Conservation (phyloP, 2,888 invertebrate genomes). For the Anorthoa munda region DNA sequence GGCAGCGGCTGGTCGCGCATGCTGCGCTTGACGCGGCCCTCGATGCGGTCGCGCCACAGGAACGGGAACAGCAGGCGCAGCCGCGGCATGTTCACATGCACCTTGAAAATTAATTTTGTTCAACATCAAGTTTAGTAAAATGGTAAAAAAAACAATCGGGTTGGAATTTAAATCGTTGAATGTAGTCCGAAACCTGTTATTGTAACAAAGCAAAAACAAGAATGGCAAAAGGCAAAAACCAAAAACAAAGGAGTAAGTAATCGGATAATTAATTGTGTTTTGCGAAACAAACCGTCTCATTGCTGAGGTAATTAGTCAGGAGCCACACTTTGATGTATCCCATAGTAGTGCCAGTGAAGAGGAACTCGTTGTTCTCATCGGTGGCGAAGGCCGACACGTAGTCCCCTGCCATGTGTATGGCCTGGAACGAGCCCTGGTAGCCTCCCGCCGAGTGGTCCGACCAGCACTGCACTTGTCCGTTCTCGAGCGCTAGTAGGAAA, state of each 20-base stretch:
- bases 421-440: conserved; percentile 93
- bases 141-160: too few relatives aligned
- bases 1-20: conserved; percentile 92
- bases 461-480: conserved; percentile 95
- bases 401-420: conserved; percentile 92
- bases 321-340: conserved; percentile 96
- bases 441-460: conserved; percentile 95
- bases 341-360: conserved; percentile 93
- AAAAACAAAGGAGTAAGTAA: too few relatives aligned
- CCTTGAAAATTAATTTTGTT: conserved; percentile 66
- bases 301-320: conserved; percentile 92
- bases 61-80: conserved; percentile 94
- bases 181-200: background rate
- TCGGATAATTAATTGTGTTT: background rate
- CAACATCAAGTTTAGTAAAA: background rate
- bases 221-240: too few relatives aligned
- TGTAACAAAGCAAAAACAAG: background rate
- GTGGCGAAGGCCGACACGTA: conserved; percentile 94
- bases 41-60: conserved; percentile 92
- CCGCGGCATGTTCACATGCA: conserved; percentile 91
- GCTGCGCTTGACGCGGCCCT: conserved; percentile 93
- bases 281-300: conserved; percentile 77
- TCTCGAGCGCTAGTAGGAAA: conserved; percentile 93
- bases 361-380: conserved; percentile 93
- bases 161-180: too few relatives aligned